Percentiles rank a stretch among this genome's conserved stretches.
Conservation (phyloP, 2,113 vertebrate genomes). For the Pionites leucogaster region DNA sequence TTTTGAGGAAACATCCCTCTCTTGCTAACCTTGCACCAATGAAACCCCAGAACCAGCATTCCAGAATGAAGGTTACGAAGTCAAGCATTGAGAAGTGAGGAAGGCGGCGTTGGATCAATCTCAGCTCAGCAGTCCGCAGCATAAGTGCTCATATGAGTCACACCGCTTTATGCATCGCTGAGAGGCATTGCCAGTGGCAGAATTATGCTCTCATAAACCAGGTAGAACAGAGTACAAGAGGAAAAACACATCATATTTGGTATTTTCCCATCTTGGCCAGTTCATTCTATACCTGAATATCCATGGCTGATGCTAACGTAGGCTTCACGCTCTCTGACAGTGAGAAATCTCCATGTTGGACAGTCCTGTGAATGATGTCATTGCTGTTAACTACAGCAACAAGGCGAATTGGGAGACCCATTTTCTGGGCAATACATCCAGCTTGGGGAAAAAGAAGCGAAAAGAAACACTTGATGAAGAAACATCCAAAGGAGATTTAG, state of each 20-base stretch:
- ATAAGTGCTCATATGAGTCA: background rate
- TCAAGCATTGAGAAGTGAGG: background rate
- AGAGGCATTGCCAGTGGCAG: background rate
- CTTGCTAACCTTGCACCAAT: background rate
- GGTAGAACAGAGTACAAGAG: background rate
- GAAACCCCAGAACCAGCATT: background rate
- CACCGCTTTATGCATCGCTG: background rate
- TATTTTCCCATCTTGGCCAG: background rate
- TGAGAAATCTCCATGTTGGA: conserved; percentile 88
- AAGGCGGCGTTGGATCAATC: background rate
- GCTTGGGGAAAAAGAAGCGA: conserved; percentile 57
- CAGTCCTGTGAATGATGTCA: conserved; percentile 83
- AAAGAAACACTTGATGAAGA: background rate
- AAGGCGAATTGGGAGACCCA: conserved; percentile 86
- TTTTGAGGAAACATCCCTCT: background rate
- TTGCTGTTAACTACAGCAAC: conserved; percentile 87
- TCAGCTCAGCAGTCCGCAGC: background rate
- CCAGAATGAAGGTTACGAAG: background rate
- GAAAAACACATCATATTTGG: background rate
- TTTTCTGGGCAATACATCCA: conserved; percentile 80
- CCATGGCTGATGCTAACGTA: conserved; percentile 90
- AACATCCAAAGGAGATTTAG: background rate
- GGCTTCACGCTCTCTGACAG: conserved; percentile 69
- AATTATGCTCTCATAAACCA: background rate
- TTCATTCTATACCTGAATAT: conserved; percentile 87